Conservation (phyloP, 2,113 vertebrate species). For the Vanacampus margaritifer region DNA sequence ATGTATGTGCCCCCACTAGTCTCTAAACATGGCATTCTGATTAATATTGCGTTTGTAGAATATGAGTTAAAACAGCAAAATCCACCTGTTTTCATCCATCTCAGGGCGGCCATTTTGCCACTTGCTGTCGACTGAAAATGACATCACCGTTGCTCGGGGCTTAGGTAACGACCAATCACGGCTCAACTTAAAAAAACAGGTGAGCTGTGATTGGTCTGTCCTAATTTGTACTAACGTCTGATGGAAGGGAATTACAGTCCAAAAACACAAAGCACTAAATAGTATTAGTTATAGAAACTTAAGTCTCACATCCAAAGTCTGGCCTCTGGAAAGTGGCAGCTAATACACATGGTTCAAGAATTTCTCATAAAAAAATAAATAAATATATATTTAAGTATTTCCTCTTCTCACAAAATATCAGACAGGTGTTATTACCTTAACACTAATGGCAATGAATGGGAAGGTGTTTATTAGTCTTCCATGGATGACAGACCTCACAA, state of each 20-base stretch:
- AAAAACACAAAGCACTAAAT: constrained; percentile 58
- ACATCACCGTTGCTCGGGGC: too few relatives aligned
- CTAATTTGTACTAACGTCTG: constrained; percentile 38
- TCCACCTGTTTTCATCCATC: too few relatives aligned
- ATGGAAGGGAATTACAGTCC: constrained; percentile 9
- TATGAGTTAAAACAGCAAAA: too few relatives aligned
- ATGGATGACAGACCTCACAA: constrained; percentile 51
- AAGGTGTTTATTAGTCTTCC: constrained; percentile 23
- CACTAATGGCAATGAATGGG: constrained; percentile 29
- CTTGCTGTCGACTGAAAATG: too few relatives aligned
- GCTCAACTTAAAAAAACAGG: too few relatives aligned
- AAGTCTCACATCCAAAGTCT: constrained; percentile 54
- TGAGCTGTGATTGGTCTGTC: constrained; percentile 27
- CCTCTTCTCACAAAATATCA: constrained; percentile 30
- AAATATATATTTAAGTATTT: constrained; percentile 14
- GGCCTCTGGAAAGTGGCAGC: constrained; percentile 37
- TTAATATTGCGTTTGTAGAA: too few relatives aligned
- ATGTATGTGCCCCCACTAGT: too few relatives aligned
- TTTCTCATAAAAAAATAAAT: not conserved
- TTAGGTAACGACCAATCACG: too few relatives aligned
- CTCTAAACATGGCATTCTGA: too few relatives aligned
- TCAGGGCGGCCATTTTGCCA: too few relatives aligned
- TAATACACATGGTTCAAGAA: constrained; percentile 27
- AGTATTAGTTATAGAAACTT: constrained; percentile 38
- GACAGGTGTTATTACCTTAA: constrained; percentile 27